Conservation (phyloP, 2,888 invertebrate genomes). For the Xanthia togata region DNA sequence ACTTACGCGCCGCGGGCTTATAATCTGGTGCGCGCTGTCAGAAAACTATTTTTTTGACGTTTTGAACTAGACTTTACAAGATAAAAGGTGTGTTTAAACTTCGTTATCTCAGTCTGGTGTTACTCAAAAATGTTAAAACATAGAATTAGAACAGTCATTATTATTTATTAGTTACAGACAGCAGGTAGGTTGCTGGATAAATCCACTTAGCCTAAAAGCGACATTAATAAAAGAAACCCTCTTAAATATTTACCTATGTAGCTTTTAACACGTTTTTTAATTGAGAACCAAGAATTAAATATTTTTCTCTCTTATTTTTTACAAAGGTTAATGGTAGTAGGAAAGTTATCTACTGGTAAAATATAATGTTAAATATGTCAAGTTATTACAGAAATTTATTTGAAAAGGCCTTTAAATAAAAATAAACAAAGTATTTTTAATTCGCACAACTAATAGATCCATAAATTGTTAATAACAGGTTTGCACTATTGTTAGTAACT, state of each 20-base stretch:
- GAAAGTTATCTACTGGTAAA: neutral
- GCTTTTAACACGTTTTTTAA: slow-evolving; percentile 12
- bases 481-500: too few species aligned
- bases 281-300: neutral
- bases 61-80: neutral
- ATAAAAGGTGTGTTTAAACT: neutral
- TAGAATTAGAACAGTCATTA: slow-evolving; percentile 22
- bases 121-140: slow-evolving; percentile 24
- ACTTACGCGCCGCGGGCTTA: too few species aligned
- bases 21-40: too few species aligned
- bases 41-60: too few species aligned
- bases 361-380: neutral
- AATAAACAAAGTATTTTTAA: too few species aligned
- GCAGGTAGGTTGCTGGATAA: slow-evolving; percentile 2
- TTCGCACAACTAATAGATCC: too few species aligned
- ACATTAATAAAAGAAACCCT: neutral
- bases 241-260: slow-evolving; percentile 10
- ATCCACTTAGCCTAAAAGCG: slow-evolving; percentile 21
- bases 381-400: neutral
- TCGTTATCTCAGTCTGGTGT: neutral
- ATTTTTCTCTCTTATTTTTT: neutral
- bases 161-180: slow-evolving; percentile 25
- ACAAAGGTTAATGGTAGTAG: too few species aligned
- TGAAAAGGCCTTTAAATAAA: neutral
- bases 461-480: too few species aligned